Evolutionary conservation across 2,888 invertebrate species (phyloP).

Genomic region (Ormyrus thymus): DNA sequence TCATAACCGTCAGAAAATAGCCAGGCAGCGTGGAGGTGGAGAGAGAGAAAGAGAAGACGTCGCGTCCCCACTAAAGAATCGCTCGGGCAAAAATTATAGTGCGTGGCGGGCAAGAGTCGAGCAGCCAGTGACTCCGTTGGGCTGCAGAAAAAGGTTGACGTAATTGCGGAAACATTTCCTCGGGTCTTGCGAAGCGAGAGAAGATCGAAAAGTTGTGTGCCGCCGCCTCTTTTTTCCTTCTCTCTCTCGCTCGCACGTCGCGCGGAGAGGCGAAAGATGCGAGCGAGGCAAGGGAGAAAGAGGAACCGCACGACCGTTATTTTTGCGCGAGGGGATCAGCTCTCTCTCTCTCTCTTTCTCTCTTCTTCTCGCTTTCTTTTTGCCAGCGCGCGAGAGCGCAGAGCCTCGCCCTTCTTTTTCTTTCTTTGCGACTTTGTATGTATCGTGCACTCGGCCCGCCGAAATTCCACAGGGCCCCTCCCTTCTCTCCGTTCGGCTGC

Average conservation of each 20-base stretch:
- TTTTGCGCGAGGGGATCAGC: slow-evolving; percentile 25
- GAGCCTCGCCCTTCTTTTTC: neutral
- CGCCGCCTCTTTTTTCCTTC: slow-evolving; percentile 31
- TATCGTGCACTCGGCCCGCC: too few species aligned
- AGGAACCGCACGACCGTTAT: slow-evolving; percentile 36
- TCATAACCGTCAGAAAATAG: too few species aligned
- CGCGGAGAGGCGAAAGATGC: neutral
- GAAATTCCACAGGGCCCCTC: too few species aligned
- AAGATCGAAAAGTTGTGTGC: slow-evolving; percentile 41
- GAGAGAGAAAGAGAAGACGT: too few species aligned
- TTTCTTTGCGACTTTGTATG: neutral
- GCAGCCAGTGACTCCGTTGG: slow-evolving; percentile 38
- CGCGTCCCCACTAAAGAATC: neutral
- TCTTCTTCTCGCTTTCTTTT: neutral
- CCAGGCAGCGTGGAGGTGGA: too few species aligned
- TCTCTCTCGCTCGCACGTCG: neutral
- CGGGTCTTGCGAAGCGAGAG: neutral
- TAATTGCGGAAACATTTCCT: slow-evolving; percentile 50
- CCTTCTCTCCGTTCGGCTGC: neutral
- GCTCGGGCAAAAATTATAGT: slow-evolving; percentile 26
- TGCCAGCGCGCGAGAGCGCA: neutral
- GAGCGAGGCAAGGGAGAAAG: neutral
- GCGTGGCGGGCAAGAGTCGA: neutral
- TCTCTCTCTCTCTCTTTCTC: neutral
- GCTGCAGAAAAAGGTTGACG: slow-evolving; percentile 42